Base-by-base conservation (phyloP, 2,797 vertebrate genomes). In the Thamnophis elegans region DNA sequence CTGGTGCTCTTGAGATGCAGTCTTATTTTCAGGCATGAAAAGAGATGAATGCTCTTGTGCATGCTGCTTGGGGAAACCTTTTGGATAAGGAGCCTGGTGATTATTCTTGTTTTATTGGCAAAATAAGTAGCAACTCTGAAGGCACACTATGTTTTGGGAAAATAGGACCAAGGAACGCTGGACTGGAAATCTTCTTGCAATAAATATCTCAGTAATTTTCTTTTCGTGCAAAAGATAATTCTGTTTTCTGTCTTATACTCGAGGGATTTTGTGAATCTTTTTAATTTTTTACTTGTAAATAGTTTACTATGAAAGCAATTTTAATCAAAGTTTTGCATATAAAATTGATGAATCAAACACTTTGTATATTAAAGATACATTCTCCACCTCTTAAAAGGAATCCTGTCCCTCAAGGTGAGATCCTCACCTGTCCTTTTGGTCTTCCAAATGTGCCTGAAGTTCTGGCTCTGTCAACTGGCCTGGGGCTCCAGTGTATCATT, bases 21-120 rank as follows among this genome's bases (percentile, higher is more conserved):
- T 78, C 26, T 88, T 92, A 55, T 85, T 85, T 89, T 85, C 47
- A 89, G 58, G 32, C 5, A 60, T 59, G 32, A 78, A 65, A 13
- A 87, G 47, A 36, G 53, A 13, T 62, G 62, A 85, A 13, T 28
- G 16, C 53, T 56, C 51, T 32, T 91, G 28, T 42, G 13, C 28
- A 32, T 54, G 16, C 25, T 22, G 8, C 56, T 60, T 47, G 89
- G 16, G 62, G 42, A n/a, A 47, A 73, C 53, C 26, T 18, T 47
- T 12, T 73, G 32, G 32, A 68, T 54, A 51, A 87, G 20, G 20
- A 28, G 16, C 28, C 12, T 2, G 14, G 26, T 68, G 2, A 28
- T 87, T 88, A n/a, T 47, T 42, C 42, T n/a, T 91, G 26, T 73
- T 82, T 59, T 85, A 91, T 55, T 91, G 60, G 60, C 32, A 87